Conservation (phyloP, 2,888 invertebrate genomes). For the Argyresthia goedartella region DNA sequence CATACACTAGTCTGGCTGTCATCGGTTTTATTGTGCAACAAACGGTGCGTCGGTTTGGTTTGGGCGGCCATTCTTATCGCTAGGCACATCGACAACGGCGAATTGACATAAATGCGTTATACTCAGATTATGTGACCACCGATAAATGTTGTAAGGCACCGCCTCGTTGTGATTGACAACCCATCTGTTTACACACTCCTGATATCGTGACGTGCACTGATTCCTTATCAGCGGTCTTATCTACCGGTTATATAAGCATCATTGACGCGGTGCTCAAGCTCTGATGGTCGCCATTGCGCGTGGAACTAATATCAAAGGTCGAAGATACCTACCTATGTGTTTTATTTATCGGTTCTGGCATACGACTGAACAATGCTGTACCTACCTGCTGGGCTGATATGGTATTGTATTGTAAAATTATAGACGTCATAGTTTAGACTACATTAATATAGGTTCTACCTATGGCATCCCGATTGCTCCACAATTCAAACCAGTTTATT, state of each 20-base stretch:
- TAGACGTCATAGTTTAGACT: no score
- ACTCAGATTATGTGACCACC: conserved; percentile 64
- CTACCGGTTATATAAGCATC: conserved; percentile 44
- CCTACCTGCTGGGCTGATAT: no score
- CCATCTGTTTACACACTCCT: conserved; percentile 51
- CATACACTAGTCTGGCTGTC: no score
- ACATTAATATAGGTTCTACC: no score
- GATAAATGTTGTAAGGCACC: conserved; percentile 66
- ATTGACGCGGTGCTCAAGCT: conserved; percentile 28
- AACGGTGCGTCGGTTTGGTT: conserved; percentile 41
- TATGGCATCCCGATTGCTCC: no score
- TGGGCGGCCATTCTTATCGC: conserved; percentile 60
- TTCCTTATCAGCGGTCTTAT: conserved; percentile 49
- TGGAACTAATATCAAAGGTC: conserved; percentile 6
- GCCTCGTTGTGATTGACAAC: conserved; percentile 63
- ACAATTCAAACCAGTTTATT: no score
- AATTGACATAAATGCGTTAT: conserved; percentile 68
- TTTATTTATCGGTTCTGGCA: no score
- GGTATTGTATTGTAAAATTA: no score
- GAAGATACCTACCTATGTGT: no score
- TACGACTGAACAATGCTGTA: no score
- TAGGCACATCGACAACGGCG: conserved; percentile 42
- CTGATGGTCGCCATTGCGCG: conserved; percentile 16
- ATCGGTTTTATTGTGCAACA: conserved; percentile 28
- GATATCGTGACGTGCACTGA: conserved; percentile 44